Conservation (phyloP, 2,797 vertebrate genomes). For the Psittacula echo region DNA sequence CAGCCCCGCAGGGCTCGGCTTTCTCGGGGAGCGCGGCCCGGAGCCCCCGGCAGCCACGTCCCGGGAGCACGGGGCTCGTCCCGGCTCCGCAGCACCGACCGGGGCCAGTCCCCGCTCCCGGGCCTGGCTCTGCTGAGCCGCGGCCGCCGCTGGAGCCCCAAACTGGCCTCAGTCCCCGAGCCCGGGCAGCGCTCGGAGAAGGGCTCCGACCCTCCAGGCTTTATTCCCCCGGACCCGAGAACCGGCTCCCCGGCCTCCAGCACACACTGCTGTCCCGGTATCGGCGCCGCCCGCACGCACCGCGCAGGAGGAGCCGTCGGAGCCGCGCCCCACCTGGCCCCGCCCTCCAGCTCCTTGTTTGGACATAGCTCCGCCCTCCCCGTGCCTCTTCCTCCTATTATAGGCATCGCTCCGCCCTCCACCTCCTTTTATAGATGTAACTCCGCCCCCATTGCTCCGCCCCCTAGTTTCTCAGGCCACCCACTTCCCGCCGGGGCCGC, state of each 20-base stretch:
- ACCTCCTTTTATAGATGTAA: neutral
- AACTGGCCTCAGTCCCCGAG: no score
- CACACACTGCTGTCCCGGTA: accelerated
- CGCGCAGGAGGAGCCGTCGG: no score
- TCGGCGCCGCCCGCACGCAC: no score
- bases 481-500: no score
- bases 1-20: neutral
- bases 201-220: no score
- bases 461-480: neutral
- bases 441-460: no score
- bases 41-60: no score
- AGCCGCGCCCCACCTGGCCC: neutral
- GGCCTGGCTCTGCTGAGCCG: no score
- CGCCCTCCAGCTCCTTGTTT: neutral
- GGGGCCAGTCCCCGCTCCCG: no score
- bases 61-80: no score
- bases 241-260: accelerated
- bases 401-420: neutral
- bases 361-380: neutral
- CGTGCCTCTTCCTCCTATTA: neutral
- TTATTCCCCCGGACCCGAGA: no score
- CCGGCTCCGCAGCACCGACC: neutral
- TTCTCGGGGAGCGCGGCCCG: neutral
- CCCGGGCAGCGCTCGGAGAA: no score
- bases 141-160: neutral